Percentiles rank a stretch among this genome's conserved stretches.
phyloP scores from a whole-genome alignment of 2,113 vertebrate species.

The Carassius auratus region DNA sequence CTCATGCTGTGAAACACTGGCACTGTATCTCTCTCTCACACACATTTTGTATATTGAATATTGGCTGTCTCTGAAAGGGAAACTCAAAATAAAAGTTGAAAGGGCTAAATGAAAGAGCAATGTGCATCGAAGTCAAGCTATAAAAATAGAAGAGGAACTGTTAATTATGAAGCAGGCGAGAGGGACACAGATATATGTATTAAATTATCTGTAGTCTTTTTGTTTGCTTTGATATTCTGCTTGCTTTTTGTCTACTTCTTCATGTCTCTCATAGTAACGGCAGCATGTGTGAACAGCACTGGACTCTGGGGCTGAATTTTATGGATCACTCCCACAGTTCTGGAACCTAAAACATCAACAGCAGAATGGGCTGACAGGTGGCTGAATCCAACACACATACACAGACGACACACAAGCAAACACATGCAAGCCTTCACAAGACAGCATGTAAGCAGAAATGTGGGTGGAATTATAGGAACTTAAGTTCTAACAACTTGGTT shows the following conservation, averaged over 20 bases:
- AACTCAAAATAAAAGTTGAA: neutral
- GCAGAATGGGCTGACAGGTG: constrained; percentile 50
- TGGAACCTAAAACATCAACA: constrained; percentile 48
- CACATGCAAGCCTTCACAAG: constrained; percentile 11
- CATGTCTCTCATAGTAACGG: constrained; percentile 31
- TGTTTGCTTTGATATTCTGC: neutral
- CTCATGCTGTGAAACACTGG: neutral
- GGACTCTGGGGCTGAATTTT: constrained; percentile 32
- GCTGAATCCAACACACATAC: constrained; percentile 29
- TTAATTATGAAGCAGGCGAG: constrained; percentile 33
- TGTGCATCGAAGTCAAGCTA: neutral
- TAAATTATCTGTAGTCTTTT: neutral
- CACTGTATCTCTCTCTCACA: neutral
- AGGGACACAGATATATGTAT: neutral
- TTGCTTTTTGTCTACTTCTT: neutral
- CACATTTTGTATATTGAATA: neutral
- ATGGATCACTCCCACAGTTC: constrained; percentile 42
- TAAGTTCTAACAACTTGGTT: constrained; percentile 14
- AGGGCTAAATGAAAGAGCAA: constrained; percentile 2
- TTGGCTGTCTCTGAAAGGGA: neutral
- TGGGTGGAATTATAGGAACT: constrained; percentile 44
- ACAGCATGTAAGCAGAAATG: constrained; percentile 39
- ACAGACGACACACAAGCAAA: constrained; percentile 27
- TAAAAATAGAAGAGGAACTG: constrained; percentile 8
- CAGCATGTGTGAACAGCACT: constrained; percentile 19